Conservation (phyloP, 2,113 vertebrate species). For the Cairina moschata region DNA sequence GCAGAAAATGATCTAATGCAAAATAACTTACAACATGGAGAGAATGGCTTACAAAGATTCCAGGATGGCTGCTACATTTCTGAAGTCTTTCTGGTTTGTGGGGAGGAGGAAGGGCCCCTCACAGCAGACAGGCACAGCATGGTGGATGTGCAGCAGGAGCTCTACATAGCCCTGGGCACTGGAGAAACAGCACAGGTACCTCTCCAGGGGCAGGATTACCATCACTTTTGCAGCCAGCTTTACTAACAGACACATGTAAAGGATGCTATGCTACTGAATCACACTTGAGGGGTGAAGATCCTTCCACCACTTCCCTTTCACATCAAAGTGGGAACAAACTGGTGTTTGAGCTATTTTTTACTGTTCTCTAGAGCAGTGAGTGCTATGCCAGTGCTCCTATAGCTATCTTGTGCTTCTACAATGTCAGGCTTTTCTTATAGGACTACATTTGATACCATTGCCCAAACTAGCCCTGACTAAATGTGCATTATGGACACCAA, state of each 20-base stretch:
- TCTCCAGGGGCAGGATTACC: background rate
- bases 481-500: background rate
- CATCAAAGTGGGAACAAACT: background rate
- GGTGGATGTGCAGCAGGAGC: background rate
- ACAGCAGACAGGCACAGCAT: background rate
- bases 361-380: background rate
- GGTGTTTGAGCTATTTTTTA: background rate
- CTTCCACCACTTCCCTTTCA: background rate
- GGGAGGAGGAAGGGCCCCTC: background rate
- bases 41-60: background rate
- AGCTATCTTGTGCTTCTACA: background rate
- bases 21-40: background rate
- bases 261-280: background rate
- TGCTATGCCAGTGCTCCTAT: background rate
- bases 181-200: background rate
- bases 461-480: background rate
- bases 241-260: rapidly evolving
- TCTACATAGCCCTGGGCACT: rapidly evolving
- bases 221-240: background rate
- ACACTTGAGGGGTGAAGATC: background rate
- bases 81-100: rapidly evolving
- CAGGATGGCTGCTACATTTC: rapidly evolving
- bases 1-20: background rate
- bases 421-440: background rate
- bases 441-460: background rate